These are phyloP conservation scores for Diorhabda elongata DNA, from an alignment of 1,140 invertebrate genomes.

Conservation along the genomic window DNA sequence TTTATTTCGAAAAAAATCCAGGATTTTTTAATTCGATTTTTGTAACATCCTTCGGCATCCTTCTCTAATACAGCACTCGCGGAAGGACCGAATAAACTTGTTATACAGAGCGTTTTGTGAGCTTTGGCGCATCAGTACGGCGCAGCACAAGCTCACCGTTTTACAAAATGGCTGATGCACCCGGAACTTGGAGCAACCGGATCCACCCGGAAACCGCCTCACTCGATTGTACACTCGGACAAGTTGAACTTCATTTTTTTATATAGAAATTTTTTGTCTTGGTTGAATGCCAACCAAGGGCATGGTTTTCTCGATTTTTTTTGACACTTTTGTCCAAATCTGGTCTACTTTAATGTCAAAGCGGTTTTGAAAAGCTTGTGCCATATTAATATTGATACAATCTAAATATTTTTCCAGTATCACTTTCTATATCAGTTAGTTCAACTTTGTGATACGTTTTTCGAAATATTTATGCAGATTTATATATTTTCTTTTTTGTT, in stretches of 20 bases:
- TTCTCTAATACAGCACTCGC: constrained; percentile 74
- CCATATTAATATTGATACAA: too few species aligned
- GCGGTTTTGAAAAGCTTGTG: too few species aligned
- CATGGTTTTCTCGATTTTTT: constrained; percentile 21
- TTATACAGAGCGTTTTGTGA: constrained; percentile 13
- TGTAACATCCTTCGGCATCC: constrained; percentile 63
- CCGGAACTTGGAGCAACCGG: constrained; percentile 23
- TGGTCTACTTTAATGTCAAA: neutral
- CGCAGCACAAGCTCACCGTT: constrained; percentile 22
- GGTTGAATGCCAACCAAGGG: constrained; percentile 35
- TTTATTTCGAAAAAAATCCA: neutral
- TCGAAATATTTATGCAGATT: too few species aligned
- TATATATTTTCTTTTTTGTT: too few species aligned
- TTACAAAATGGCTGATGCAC: constrained; percentile 29
- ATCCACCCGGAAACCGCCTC: constrained; percentile 4
- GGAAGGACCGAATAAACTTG: constrained; percentile 55
- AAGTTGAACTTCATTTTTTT: neutral
- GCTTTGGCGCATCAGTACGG: constrained; percentile 31
- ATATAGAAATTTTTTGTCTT: constrained; percentile 18
- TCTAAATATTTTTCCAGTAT: too few species aligned
- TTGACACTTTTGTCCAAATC: neutral
- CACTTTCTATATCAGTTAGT: too few species aligned
- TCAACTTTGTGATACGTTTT: too few species aligned
- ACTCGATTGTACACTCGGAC: constrained; percentile 19
- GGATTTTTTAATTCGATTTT: constrained; percentile 33